These are phyloP conservation scores for Chrysolina americana DNA, from an alignment of 2,888 invertebrate species.

Conservation along the genomic window DNA sequence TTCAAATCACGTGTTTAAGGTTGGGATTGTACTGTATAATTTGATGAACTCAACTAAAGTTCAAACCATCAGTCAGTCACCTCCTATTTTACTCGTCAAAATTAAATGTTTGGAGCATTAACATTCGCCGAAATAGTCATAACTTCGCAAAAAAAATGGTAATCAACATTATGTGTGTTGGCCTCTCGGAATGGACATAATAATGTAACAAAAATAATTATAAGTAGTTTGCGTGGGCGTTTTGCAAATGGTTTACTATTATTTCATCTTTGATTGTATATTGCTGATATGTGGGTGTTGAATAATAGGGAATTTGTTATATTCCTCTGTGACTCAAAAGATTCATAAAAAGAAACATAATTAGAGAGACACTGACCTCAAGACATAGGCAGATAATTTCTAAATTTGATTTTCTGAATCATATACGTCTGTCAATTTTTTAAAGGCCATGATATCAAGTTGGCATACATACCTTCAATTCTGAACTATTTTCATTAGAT, in stretches of 20 bases:
- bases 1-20: no score
- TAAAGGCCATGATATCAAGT: no score
- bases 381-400: no score
- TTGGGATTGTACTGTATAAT: neutral
- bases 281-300: no score
- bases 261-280: neutral
- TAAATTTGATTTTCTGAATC: no score
- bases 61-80: neutral
- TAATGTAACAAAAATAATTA: neutral
- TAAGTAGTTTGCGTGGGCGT: neutral
- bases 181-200: constrained; percentile 1
- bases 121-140: neutral
- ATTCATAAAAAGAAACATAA: no score
- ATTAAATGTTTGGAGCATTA: constrained; percentile 1
- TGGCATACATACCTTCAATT: no score
- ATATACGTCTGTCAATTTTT: no score
- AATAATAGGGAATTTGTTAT: no score
- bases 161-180: neutral
- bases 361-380: no score
- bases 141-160: neutral
- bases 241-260: constrained; percentile 8
- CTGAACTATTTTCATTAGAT: no score
- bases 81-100: neutral
- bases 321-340: no score
- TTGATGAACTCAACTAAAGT: neutral